These are phyloP conservation scores for Andrena chrysosceles DNA, from an alignment of 2,888 invertebrate genomes.

Conservation along the genomic window DNA sequence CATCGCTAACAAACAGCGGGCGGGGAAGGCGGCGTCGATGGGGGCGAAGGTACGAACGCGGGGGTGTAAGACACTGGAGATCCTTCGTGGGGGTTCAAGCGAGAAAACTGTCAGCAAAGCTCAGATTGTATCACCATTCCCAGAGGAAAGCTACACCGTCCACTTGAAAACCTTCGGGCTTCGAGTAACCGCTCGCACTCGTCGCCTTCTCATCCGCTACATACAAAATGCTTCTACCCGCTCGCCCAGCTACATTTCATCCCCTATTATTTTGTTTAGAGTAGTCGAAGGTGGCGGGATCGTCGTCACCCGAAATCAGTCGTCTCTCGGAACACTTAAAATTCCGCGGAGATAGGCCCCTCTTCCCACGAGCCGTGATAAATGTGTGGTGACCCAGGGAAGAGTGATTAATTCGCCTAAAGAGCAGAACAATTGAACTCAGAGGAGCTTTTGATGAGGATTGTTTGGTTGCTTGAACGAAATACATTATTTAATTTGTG, in stretches of 20 bases:
- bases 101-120: constrained; percentile 75
- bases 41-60: constrained; percentile 23
- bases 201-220: constrained; percentile 51
- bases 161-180: constrained; percentile 72
- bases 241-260: constrained; percentile 32
- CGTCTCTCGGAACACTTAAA: constrained; percentile 37
- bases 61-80: constrained; percentile 46
- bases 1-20: constrained; percentile 22
- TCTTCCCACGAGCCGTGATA: constrained; percentile 45
- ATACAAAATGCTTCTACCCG: constrained; percentile 47
- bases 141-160: constrained; percentile 74
- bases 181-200: constrained; percentile 65
- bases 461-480: too few species aligned
- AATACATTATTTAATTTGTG: too few species aligned
- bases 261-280: constrained; percentile 24
- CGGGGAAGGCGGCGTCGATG: constrained; percentile 18
- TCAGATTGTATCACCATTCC: constrained; percentile 78
- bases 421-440: neutral
- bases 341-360: constrained; percentile 14
- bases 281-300: constrained; percentile 1
- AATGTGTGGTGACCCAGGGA: constrained; percentile 50
- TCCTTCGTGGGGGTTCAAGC: constrained; percentile 52
- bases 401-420: constrained; percentile 30
- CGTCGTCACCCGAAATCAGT: constrained; percentile 42
- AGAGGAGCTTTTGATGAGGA: too few species aligned